Base-by-base conservation (phyloP, 2,888 invertebrate genomes). In the Andrena camellia region DNA sequence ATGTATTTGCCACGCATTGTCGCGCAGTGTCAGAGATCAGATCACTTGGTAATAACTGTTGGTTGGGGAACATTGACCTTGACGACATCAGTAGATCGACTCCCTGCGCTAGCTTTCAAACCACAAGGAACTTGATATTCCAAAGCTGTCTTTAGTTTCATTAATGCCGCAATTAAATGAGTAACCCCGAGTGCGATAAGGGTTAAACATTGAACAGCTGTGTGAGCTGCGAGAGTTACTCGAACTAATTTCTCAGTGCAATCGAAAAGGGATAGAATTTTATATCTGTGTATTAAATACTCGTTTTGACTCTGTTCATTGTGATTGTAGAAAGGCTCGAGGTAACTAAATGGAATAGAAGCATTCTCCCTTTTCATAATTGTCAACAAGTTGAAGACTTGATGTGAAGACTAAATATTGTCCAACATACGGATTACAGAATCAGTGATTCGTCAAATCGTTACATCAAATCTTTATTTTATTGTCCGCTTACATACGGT, bases 401-500 rank as follows among this genome's bases (percentile, higher is more conserved):
- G 62, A 78, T 76, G 60, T 62, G 77, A 60, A 26, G 50, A 54
- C 5, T 20, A 7, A 26, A 50, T n/a, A 29, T 52, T 13, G 8
- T 52, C 42, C n/a, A 2, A 26, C 42, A n/a, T 2, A 59, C n/a
- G 29, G 8, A 3, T 42, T 42, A 42, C 42, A 17, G 42, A 42
- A 42, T 42, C 42, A 42, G 4, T 42, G 42, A 42, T 42, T 17
- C 42, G 4, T 42, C 5, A 20, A 20, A 20, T 20, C 3, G 29
- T 79, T 79, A 20, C 67, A 48, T 73, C 35, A 59, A 80, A 74
- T 69, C 68, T 69, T 81, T 73, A 33, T 60, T 67, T 62, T 13
- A 69, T 17, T 48, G 35, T 74, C 50, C 59, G 82, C 81, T 82
- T 82, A 74, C n/a, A 57, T 54, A 31, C 26, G 67, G 71, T 50